Conservation (phyloP, 2,113 vertebrate species). For the Mus spicilegus region DNA sequence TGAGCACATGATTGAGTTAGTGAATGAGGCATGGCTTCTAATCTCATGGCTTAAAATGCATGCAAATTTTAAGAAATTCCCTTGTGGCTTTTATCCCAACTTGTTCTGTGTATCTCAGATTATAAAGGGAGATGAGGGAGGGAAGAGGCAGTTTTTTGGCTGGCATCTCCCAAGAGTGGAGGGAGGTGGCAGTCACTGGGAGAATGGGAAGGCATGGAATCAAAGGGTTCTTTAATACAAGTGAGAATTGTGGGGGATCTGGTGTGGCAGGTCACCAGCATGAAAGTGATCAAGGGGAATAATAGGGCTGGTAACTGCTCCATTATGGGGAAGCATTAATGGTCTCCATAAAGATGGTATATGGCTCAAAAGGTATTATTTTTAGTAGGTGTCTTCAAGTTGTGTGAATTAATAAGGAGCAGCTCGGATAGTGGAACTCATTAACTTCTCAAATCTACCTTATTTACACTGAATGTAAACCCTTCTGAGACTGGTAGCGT, state of each 20-base stretch:
- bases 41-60: not conserved
- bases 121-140: not conserved
- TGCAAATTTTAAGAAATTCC: not conserved
- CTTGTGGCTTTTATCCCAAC: not conserved
- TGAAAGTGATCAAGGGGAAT: constrained; percentile 59
- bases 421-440: constrained; percentile 61
- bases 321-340: constrained; percentile 59
- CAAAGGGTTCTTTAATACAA: not conserved
- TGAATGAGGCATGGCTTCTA: not conserved
- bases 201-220: not conserved
- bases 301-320: constrained; percentile 29
- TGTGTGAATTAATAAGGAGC: constrained; percentile 71
- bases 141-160: not conserved
- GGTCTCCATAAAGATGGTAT: constrained; percentile 66
- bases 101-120: not conserved
- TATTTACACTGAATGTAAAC: constrained; percentile 66
- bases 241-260: not conserved
- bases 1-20: not conserved
- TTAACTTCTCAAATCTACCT: constrained; percentile 73
- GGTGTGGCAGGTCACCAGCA: not conserved
- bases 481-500: constrained; percentile 30
- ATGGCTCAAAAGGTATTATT: constrained; percentile 63
- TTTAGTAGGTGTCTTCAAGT: constrained; percentile 68
- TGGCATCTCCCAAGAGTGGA: fast-evolving
- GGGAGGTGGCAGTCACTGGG: not conserved